Base-by-base conservation (phyloP, 2,113 vertebrate species). In the Atrichornis clamosus region DNA sequence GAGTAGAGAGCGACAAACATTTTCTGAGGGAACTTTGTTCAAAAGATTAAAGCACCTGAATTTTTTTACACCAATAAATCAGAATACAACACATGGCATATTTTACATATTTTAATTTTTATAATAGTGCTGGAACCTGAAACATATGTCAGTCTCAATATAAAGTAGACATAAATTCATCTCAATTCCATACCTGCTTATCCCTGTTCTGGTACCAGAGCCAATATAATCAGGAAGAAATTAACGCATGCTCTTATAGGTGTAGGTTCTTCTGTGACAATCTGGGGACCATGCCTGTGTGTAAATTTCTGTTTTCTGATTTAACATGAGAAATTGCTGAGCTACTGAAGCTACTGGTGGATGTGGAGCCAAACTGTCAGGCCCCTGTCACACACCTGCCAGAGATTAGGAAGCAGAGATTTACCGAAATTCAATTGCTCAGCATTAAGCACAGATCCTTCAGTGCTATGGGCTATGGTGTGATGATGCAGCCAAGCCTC, bases 401-500 rank as follows among this genome's bases (percentile, higher is more conserved):
- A 64, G 67, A 80, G 70, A 56, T 1, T 6, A 83, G 49, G 76
- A 85, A 58, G 26, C 28, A 52, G 49, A 73, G 50, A 53, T 46
- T 67, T 67, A 33, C 18, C 35, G 58, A 27, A 77, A 49, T 15
- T 69, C 37, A 89, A 4, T 7, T 52, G 46, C 26, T 76, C 58
- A 78, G 13, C 28, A 41, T 6, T 13, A 46, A 58, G 12, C 21
- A 3, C 26, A 35, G 37, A n/a, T 67, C n/a, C 58, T 28, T 58
- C 55, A 59, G 0, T n/a, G 44, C 44, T 59, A 16, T 26, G 47
- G 28, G 15, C 2, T 13, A 21, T 2, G 17, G 27, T 2, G 4
- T 28, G 42, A 14, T 74, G 63, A 15, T 37, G 39, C 11, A 56
- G 53, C 62, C 63, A 56, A 79, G 14, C 16, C 37, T 9, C 35